Evolutionary conservation across 2,888 invertebrate genomes (phyloP), one percentile per base, ranked within the genome.

Genomic region (Imbricaverruca yamaguchii): DNA sequence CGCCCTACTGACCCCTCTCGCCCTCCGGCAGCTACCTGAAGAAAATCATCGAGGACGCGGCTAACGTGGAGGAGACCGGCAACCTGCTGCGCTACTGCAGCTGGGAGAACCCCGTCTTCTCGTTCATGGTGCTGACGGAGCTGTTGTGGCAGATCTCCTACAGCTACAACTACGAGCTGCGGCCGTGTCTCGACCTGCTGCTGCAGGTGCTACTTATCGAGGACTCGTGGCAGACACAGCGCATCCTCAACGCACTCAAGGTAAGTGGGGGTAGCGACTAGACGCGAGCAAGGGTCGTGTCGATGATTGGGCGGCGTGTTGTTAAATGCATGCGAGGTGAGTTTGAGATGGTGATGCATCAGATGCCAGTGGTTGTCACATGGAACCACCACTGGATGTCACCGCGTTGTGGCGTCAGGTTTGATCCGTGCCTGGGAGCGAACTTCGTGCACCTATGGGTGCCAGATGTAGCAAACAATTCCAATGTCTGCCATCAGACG

Each of bases 81-180:
- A 93, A 95, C 86, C 89, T 98, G 83, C 88, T 98, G 65, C 94
- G 97, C 89, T 98, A 94, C 88, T 92, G 96, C 87, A 95, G 95
- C 86, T 98, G 97, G 97, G 98, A 98, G 88, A 97, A 98, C 89
- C 95, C 96, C 55, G 93, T 93, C 84, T 95, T 97, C 89, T 97
- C 97, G 59, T 92, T 94, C 83, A 91, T 92, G 25, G 94, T 96
- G 80, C 91, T 98, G 65, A 92, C 93, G 78, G 97, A 98, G 89
- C 89, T 98, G 77, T 89, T 98, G 82, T 96, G 96, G 95, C 88
- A 88, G 86, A 92, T 93, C 84, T 91, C 92, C 9, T 92, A 91
- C 85, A 95, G 96, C 6, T 97, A 96, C 88, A 95, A 96, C 84
- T 96, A 97, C 87, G 98, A 98, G 87, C 90, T 98, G 87, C 91